Evolutionary conservation across 2,113 vertebrate genomes (phyloP).

Genomic region (Melanocharis versteri): DNA sequence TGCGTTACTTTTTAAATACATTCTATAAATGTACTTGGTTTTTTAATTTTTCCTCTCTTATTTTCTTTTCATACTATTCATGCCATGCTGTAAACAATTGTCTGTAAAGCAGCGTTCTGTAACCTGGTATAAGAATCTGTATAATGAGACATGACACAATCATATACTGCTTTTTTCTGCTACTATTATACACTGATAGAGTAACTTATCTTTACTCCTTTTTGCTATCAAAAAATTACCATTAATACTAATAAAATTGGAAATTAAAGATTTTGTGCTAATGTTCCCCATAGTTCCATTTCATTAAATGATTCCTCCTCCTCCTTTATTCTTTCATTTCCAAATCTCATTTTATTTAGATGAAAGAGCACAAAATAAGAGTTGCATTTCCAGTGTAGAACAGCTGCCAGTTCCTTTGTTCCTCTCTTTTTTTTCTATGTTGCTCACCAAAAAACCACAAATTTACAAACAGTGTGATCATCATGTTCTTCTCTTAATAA

Average conservation of each 20-base stretch:
- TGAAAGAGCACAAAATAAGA: neutral
- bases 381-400: neutral
- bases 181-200: neutral
- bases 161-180: neutral
- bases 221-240: neutral
- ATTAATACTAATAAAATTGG: neutral
- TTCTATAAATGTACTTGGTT: neutral
- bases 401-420: neutral
- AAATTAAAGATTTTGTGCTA: neutral
- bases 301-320: neutral
- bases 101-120: neutral
- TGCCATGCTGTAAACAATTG: neutral
- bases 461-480: neutral
- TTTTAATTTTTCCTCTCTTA: neutral
- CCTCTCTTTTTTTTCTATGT: neutral
- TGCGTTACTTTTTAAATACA: neutral
- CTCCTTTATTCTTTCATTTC: neutral
- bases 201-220: neutral
- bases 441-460: neutral
- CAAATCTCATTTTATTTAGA: neutral
- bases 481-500: neutral
- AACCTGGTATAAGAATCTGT: neutral
- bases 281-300: neutral
- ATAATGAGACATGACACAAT: neutral
- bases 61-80: neutral